phyloP scores from a whole-genome alignment of 1,140 invertebrate genomes.

The Thaumetopoea pityocampa region DNA sequence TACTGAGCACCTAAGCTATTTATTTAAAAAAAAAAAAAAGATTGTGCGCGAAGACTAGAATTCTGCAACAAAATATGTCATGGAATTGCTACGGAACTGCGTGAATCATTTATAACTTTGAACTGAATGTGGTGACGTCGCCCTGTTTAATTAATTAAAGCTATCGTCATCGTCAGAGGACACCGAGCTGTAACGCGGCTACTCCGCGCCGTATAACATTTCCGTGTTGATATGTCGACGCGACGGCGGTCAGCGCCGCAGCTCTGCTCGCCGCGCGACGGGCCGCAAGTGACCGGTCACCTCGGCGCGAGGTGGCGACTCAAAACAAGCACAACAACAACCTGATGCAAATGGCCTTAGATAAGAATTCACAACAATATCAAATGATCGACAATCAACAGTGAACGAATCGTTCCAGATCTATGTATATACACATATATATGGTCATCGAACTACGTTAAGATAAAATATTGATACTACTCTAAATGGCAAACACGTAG shows the following conservation, averaged over 20 bases:
- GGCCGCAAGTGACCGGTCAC: slow-evolving; percentile 22
- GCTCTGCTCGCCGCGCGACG: slow-evolving; percentile 20
- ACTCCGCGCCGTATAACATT: not conserved
- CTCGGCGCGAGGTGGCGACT: slow-evolving; percentile 6
- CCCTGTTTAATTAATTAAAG: slow-evolving; percentile 51
- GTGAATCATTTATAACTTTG: slow-evolving; percentile 14
- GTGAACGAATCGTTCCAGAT: slow-evolving; percentile 36
- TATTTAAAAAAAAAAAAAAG: slow-evolving; percentile 35
- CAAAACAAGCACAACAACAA: slow-evolving; percentile 4
- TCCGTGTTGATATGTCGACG: no score
- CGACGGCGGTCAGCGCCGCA: slow-evolving; percentile 21
- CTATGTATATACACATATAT: slow-evolving; percentile 22
- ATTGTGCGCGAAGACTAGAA: slow-evolving; percentile 74
- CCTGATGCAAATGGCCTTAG: slow-evolving; percentile 3
- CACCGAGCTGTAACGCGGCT: slow-evolving; percentile 22
- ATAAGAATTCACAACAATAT: slow-evolving; percentile 16
- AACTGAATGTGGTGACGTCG: slow-evolving; percentile 12
- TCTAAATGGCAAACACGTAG: slow-evolving; percentile 43
- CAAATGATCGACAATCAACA: slow-evolving; percentile 15
- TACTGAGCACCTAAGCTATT: slow-evolving; percentile 60
- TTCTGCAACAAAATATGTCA: slow-evolving; percentile 52
- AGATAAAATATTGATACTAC: slow-evolving; percentile 33
- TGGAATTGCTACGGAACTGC: slow-evolving; percentile 36
- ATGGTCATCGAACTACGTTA: slow-evolving; percentile 28
- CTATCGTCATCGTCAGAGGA: slow-evolving; percentile 43